A percentile compares a stretch with the other conserved stretches of the same genome.
These are phyloP conservation scores for Tribolium freemani DNA, from an alignment of 2,888 invertebrate species.

Conservation along the genomic window DNA sequence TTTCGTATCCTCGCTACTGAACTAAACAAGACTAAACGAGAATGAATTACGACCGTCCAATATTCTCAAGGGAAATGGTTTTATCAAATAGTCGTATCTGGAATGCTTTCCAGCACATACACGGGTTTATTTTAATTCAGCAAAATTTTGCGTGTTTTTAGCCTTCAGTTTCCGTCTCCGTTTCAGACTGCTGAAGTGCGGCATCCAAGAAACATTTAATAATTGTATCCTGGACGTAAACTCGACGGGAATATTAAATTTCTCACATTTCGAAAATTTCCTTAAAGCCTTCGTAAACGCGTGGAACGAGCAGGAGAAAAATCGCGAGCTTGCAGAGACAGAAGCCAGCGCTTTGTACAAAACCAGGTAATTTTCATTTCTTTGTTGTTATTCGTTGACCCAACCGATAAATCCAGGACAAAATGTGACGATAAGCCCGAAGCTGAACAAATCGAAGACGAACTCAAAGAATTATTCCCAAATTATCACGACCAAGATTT, in stretches of 20 bases:
- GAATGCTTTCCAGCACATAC: too few relatives aligned
- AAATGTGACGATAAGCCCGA: slow-evolving; percentile 79
- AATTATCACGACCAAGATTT: slow-evolving; percentile 79
- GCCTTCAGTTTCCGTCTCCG: too few relatives aligned
- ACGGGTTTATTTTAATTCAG: too few relatives aligned
- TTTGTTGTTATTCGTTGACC: background rate
- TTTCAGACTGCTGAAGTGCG: slow-evolving; percentile 77
- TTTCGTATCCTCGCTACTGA: too few relatives aligned
- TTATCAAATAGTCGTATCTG: too few relatives aligned
- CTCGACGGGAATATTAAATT: slow-evolving; percentile 51
- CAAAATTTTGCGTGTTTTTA: background rate
- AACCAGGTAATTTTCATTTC: slow-evolving; percentile 70
- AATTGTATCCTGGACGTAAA: slow-evolving; percentile 72
- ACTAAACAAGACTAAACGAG: too few relatives aligned
- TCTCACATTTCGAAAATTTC: slow-evolving; percentile 69
- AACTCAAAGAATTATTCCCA: slow-evolving; percentile 80
- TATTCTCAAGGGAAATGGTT: too few relatives aligned
- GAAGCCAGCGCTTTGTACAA: slow-evolving; percentile 86
- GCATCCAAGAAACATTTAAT: slow-evolving; percentile 79
- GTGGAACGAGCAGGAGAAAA: slow-evolving; percentile 84
- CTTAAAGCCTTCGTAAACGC: slow-evolving; percentile 75
- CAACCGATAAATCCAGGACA: slow-evolving; percentile 65
- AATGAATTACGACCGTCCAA: too few relatives aligned
- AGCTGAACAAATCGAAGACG: slow-evolving; percentile 75
- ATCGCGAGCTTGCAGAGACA: slow-evolving; percentile 75